These are phyloP conservation scores for Wasmannia auropunctata DNA, from an alignment of 1,140 invertebrate genomes.

Conservation along the genomic window DNA sequence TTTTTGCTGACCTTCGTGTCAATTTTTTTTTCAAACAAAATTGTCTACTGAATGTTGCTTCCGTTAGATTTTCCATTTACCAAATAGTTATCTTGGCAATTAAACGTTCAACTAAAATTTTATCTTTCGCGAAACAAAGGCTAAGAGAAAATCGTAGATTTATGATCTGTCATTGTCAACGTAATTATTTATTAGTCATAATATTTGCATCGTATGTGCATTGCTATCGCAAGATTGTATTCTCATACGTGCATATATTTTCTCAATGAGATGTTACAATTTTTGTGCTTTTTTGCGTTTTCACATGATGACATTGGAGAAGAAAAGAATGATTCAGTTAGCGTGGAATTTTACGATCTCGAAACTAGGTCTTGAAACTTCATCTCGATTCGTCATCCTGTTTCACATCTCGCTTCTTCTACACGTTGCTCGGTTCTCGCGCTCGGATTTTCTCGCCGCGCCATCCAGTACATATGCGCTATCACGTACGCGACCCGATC, in stretches of 20 bases:
- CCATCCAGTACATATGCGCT: neutral
- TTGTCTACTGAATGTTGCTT: neutral
- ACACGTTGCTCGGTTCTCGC: neutral
- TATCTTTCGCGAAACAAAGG: neutral
- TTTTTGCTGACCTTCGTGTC: neutral
- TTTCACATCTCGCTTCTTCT: neutral
- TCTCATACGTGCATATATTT: neutral
- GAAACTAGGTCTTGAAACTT: slow-evolving; percentile 28
- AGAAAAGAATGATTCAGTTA: neutral
- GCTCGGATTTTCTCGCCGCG: neutral
- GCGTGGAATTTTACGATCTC: slow-evolving; percentile 30
- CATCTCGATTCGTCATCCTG: slow-evolving; percentile 37
- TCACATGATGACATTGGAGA: neutral
- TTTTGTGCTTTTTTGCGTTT: neutral
- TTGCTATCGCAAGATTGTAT: neutral
- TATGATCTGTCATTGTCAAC: neutral
- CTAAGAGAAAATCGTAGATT: neutral
- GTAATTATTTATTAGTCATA: slow-evolving; percentile 1
- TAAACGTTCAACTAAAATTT: neutral
- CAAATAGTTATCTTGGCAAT: neutral
- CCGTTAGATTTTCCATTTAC: neutral
- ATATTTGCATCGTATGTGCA: neutral
- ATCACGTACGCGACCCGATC: neutral
- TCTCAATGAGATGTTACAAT: neutral
- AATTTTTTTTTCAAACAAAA: neutral